These are phyloP conservation scores for Pocillopora grandis DNA, from an alignment of 92 coral and sea anemone species.

Conservation along the genomic window DNA sequence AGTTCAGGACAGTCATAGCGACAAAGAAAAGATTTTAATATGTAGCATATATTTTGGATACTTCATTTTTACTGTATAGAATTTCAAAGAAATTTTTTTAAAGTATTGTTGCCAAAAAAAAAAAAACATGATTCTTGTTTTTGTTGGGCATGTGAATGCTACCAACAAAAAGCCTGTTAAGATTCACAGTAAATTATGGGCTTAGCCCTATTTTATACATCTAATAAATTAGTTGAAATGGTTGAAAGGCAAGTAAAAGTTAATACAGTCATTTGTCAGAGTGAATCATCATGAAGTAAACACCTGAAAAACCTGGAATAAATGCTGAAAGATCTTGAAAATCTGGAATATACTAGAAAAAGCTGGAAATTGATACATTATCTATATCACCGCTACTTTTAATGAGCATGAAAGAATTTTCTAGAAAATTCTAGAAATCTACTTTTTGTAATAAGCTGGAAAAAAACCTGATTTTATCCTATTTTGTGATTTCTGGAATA, in stretches of 20 bases:
- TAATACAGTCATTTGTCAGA: neutral
- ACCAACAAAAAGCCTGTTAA: neutral
- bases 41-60: no score
- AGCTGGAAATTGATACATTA: conserved; percentile 5
- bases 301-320: neutral
- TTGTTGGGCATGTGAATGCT: neutral
- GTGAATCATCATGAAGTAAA: neutral
- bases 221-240: neutral
- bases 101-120: neutral
- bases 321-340: neutral
- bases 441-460: conserved; percentile 1
- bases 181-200: neutral
- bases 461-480: neutral
- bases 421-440: neutral
- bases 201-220: neutral
- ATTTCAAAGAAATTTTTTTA: neutral
- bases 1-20: no score
- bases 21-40: no score
- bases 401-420: neutral
- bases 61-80: neutral
- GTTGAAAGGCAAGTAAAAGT: neutral
- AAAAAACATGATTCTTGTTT: neutral
- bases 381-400: neutral
- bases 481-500: conserved; percentile 17
- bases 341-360: conserved; percentile 8